Evolutionary conservation across 1,140 invertebrate species (phyloP), one percentile per base, ranked within the genome.

Genomic region (Brachionus paranguensis): DNA sequence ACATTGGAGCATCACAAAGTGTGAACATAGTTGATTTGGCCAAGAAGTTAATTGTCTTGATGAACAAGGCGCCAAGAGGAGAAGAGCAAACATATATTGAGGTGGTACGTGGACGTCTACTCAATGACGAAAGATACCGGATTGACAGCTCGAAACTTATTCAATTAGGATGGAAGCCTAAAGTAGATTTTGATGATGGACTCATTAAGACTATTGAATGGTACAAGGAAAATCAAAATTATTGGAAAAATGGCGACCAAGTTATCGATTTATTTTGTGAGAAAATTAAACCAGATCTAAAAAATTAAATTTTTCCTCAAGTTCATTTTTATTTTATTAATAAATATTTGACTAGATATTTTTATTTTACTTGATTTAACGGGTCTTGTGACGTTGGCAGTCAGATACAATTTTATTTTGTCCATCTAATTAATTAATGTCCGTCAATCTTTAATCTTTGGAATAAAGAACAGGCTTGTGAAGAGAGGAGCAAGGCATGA

Each of bases 51-150:
- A 70, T 76, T 81, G 85, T 24, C 85, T 87, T 85, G 53, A 81
- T 41, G 86, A 86, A 84, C 84, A 87, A 14, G 84, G 86, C 47
- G 24, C 37, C 33, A 84, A 29, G 45, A 43, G 87, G 47, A 76
- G 85, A 70, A 81, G 86, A 78, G 1, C 47, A 24, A 14, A 41
- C 53, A 24, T 83, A 11, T 43, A 55, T 86, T 6, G 74, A 60
- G 33, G 47, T 72, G 81, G 88, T 87, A 1, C 84, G 87, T 12
- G 89, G 89, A 64, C 86, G 88, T 33, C 87, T 88, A 4, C 89
- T 88, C 85, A 89, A 89, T 84, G 88, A 89, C 84, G 78, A 86
- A 24, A 84, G 88, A 14, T 89, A 89, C 70, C 64, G 86, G 17
- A 89, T 89, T 43, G 87, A 88, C 70, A 88, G 86, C 29, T 84